phyloP scores from a whole-genome alignment of 30 jellyfish, hydroid and myxozoan genomes.

The Aurelia sp. region DNA sequence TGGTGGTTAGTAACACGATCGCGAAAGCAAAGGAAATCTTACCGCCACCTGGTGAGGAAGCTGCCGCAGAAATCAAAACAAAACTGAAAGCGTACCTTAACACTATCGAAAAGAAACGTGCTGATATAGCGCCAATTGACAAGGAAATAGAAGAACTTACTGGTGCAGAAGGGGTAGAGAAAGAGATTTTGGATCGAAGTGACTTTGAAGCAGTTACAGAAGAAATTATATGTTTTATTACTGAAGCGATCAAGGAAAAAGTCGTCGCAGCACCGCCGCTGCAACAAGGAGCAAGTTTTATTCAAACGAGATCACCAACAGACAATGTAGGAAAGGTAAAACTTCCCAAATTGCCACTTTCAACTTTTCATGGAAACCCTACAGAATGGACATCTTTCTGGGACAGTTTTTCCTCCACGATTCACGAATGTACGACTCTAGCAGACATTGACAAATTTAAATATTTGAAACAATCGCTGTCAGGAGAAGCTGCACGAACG shows the following conservation, averaged over 20 bases:
- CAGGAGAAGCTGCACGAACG: slow-evolving; percentile 9
- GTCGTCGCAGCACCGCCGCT: too few relatives aligned
- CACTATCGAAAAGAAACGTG: too few relatives aligned
- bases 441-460: slow-evolving; percentile 3
- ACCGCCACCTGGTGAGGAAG: neutral
- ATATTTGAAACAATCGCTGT: neutral
- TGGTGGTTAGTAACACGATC: neutral
- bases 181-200: too few relatives aligned
- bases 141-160: too few relatives aligned
- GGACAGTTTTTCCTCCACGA: slow-evolving; percentile 41
- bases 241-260: neutral
- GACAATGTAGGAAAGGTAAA: slow-evolving; percentile 1
- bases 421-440: neutral
- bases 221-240: neutral
- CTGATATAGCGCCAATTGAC: too few relatives aligned
- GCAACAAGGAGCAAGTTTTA: too few relatives aligned
- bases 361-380: slow-evolving; percentile 31
- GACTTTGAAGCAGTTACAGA: too few relatives aligned
- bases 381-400: slow-evolving; percentile 41
- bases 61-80: neutral
- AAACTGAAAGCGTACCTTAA: too few relatives aligned
- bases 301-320: too few relatives aligned
- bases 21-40: slow-evolving; percentile 5
- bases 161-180: too few relatives aligned
- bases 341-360: slow-evolving; percentile 26